Evolutionary conservation across 2,113 vertebrate species (phyloP).

Genomic region (Malurus alboscapulatus): DNA sequence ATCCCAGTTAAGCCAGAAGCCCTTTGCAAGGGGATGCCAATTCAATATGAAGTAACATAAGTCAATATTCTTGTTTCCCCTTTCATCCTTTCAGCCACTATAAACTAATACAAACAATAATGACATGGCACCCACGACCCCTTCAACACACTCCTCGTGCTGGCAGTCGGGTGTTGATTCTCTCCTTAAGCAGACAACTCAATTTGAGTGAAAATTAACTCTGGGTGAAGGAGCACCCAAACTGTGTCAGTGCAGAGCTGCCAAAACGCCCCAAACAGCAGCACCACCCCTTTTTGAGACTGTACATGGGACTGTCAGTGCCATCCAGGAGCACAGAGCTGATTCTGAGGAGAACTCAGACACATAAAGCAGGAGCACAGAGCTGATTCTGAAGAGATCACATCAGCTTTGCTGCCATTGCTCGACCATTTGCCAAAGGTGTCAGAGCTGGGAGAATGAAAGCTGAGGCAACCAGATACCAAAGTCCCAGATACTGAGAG

Average conservation of each 20-base stretch:
- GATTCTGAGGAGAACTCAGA: background rate
- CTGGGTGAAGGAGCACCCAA: constrained; percentile 6
- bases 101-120: constrained; percentile 46
- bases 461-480: background rate
- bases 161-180: constrained; percentile 30
- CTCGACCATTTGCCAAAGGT: background rate
- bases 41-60: constrained; percentile 34
- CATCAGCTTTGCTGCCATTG: background rate
- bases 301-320: accelerated
- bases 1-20: constrained; percentile 34
- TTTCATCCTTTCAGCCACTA: constrained; percentile 52
- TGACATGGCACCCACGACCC: background rate
- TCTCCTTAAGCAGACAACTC: constrained; percentile 51
- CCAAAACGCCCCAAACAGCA: background rate
- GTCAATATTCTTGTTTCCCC: constrained; percentile 61
- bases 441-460: accelerated
- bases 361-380: background rate
- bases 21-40: constrained; percentile 23
- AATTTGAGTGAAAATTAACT: constrained; percentile 39
- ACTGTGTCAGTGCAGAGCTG: background rate
- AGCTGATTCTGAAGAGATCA: background rate
- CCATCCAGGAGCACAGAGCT: background rate
- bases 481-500: background rate
- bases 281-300: background rate
- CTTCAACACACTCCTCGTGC: background rate